A percentile compares a stretch with the other conserved stretches of the same genome.
Evolutionary conservation across 2,113 vertebrate genomes (phyloP).

Genomic region (Ia io): DNA sequence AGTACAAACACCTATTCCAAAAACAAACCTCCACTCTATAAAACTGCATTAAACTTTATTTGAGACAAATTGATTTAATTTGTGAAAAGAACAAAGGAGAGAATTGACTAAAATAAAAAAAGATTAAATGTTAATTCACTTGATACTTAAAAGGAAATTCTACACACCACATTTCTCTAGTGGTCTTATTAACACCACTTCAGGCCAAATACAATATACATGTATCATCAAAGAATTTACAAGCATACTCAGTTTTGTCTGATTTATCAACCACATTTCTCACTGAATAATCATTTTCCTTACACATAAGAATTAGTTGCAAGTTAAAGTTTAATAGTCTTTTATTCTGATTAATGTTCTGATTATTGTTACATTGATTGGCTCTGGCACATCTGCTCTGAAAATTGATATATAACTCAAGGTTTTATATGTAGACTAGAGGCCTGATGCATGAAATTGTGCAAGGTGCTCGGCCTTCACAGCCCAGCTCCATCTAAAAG

Average conservation of each 20-base stretch:
- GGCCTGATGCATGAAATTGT: no score
- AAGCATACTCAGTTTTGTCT: neutral
- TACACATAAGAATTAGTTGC: neutral
- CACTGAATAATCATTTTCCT: conserved; percentile 54
- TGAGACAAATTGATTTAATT: conserved; percentile 58
- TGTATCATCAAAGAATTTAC: conserved; percentile 54
- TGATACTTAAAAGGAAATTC: conserved; percentile 45
- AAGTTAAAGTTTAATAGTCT: conserved; percentile 7
- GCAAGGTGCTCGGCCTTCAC: no score
- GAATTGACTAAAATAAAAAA: conserved; percentile 35
- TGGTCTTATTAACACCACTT: conserved; percentile 61
- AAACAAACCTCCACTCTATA: neutral
- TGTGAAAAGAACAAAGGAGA: conserved; percentile 55
- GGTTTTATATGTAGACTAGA: neutral
- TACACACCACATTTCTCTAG: conserved; percentile 30
- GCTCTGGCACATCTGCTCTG: neutral
- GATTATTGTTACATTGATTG: neutral
- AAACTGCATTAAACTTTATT: conserved; percentile 34
- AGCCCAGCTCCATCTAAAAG: no score
- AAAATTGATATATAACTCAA: neutral
- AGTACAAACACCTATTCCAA: neutral
- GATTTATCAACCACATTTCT: conserved; percentile 46
- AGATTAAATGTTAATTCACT: conserved; percentile 59
- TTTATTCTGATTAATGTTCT: conserved; percentile 26
- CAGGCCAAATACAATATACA: conserved; percentile 38